Conservation (phyloP, 2,888 invertebrate genomes). For the Amphipoea lucens region DNA sequence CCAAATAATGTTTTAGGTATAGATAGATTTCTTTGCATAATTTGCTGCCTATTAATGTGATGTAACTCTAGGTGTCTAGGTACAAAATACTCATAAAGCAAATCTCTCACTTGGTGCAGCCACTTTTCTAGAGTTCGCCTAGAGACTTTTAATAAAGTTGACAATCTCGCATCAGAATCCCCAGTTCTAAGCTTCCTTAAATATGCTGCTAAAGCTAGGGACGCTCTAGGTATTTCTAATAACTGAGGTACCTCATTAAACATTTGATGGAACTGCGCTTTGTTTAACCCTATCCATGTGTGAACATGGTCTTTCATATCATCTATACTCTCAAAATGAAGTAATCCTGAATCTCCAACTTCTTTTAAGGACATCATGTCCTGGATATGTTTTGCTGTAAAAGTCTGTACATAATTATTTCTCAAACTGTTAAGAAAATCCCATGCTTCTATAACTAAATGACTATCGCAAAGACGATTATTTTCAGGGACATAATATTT, state of each 20-base stretch:
- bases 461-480: conserved; percentile 14
- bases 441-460: conserved; percentile 14
- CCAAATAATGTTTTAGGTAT: too few relatives aligned
- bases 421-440: conserved; percentile 8
- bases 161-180: conserved; percentile 5
- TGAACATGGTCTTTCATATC: conserved; percentile 22
- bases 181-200: conserved; percentile 1
- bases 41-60: too few relatives aligned
- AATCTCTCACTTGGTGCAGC: too few relatives aligned
- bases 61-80: too few relatives aligned
- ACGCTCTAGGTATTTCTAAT: not conserved
- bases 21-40: too few relatives aligned
- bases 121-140: too few relatives aligned
- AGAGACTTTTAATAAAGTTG: too few relatives aligned
- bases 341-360: not conserved
- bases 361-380: conserved; percentile 24
- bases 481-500: conserved; percentile 21
- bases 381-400: conserved; percentile 23
- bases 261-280: conserved; percentile 5
- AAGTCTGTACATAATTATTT: conserved; percentile 8
- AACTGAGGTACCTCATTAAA: conserved; percentile 10
- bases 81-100: too few relatives aligned
- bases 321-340: conserved; percentile 17
- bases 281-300: not conserved
- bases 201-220: conserved; percentile 1